Base-by-base conservation (phyloP, 2,797 vertebrate genomes). In the Pelochelys cantorii region DNA sequence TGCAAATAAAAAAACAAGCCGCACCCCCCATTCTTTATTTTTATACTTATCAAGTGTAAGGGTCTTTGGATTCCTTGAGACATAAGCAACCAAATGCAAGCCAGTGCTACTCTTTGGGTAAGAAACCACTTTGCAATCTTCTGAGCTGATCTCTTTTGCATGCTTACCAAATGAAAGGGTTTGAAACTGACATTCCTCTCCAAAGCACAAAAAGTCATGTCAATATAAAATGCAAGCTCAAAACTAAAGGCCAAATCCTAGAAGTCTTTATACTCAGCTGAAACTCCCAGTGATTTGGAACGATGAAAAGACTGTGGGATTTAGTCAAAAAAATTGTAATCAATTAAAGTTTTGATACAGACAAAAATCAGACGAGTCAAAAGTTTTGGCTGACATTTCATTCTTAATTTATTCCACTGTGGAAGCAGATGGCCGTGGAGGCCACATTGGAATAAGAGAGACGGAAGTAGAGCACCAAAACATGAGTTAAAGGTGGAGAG, bases 61-160 rank as follows among this genome's bases (percentile, higher is more conserved):
- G 11, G 56, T 84, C 90, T 98, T 97, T 97, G 95, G 95, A 96
- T 97, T 97, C 94, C 94, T 94, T 96, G 95, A 98, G 96, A 97
- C 84, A 95, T 82, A 93, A 97, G 74, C 82, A 92, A 97, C 79
- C 91, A 97, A 98, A 97, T 95, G 94, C 93, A 97, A 97, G 97
- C 96, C 96, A 97, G 34, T 96, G 93, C 90, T 97, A 94, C 95
- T 59, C 59, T 86, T 52, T 56, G 95, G 90, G 84, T 94, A 93
- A 56, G 88, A 91, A 92, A 95, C 91, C 20, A 87, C 84, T 95
- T 89, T 54, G 68, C 42, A 68, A 79, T 92, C 90, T 85, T 81
- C 91, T 85, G 88, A 25, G 13, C 25, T 56, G 54, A 86, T 48
- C 0, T 8, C 87, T 90, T 90, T 71, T 1, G 5, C 57, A 84